These are phyloP conservation scores for Dolichomitus sp. DNA, from an alignment of 2,888 invertebrate species.

Conservation along the genomic window DNA sequence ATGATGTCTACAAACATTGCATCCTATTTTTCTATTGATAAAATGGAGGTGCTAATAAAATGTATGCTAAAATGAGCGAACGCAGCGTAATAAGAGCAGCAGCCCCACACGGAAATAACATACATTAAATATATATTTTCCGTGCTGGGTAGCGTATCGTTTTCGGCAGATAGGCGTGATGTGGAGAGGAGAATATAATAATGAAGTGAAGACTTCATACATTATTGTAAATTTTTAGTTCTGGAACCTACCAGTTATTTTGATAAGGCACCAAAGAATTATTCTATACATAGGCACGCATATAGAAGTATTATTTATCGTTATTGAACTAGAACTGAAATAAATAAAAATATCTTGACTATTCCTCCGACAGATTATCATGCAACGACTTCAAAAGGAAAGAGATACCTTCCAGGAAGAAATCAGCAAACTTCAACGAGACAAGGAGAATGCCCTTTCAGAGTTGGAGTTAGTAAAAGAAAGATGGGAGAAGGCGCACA, in stretches of 20 bases:
- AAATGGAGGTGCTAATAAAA: background rate
- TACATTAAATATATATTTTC: too few species aligned
- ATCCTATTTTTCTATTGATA: background rate
- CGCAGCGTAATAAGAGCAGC: background rate
- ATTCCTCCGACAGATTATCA: conserved; percentile 88
- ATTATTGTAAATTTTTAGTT: background rate
- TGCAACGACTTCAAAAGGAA: conserved; percentile 95
- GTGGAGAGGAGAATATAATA: background rate
- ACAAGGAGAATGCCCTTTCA: conserved; percentile 94
- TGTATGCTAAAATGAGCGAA: background rate
- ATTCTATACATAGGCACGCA: background rate
- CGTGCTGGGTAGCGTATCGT: too few species aligned
- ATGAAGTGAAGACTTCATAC: background rate
- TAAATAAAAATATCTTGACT: background rate
- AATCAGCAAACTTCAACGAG: conserved; percentile 93
- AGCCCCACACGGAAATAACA: too few species aligned
- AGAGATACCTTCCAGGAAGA: conserved; percentile 94
- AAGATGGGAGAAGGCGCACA: conserved; percentile 95
- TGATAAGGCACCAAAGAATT: background rate
- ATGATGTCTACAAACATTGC: background rate
- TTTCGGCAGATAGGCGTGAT: too few species aligned
- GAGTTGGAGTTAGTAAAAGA: conserved; percentile 96
- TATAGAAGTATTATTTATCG: background rate
- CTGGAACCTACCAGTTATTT: background rate
- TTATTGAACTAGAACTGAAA: background rate